Conservation (phyloP, 2,888 invertebrate species). For the Altica lythri region DNA sequence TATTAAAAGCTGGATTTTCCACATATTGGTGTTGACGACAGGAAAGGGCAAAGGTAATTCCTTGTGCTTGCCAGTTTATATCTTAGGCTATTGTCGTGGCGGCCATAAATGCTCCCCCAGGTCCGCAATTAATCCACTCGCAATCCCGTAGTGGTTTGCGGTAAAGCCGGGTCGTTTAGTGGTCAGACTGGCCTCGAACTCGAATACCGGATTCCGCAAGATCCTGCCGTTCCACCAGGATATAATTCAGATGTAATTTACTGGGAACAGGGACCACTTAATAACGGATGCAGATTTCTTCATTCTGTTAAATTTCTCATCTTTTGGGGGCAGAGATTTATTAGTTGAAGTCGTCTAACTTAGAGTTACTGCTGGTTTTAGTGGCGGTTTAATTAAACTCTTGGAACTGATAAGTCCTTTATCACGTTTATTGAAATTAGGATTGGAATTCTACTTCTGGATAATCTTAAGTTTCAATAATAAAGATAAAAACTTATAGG, state of each 20-base stretch:
- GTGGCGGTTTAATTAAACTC: constrained; percentile 27
- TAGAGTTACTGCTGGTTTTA: constrained; percentile 22
- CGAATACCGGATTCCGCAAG: constrained; percentile 45
- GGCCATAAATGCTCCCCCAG: constrained; percentile 52
- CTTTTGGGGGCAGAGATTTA: constrained; percentile 14
- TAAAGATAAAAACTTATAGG: too few relatives aligned
- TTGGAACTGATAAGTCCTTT: background rate
- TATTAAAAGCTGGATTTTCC: constrained; percentile 43
- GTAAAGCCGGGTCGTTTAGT: constrained; percentile 50
- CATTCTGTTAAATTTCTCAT: constrained; percentile 27
- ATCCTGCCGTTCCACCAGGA: constrained; percentile 39
- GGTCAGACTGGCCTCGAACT: constrained; percentile 47
- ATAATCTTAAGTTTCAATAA: too few relatives aligned
- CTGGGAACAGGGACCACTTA: constrained; percentile 37
- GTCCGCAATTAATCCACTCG: constrained; percentile 55
- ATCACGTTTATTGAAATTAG: background rate
- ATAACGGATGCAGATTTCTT: constrained; percentile 36
- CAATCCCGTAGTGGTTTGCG: constrained; percentile 51
- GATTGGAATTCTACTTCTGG: too few relatives aligned
- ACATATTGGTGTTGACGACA: constrained; percentile 53
- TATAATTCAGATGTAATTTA: constrained; percentile 41
- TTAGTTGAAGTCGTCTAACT: constrained; percentile 10
- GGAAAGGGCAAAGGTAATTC: constrained; percentile 49
- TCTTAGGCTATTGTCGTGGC: constrained; percentile 52
- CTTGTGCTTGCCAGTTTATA: constrained; percentile 49